These are phyloP conservation scores for Netta rufina DNA, from an alignment of 2,797 vertebrate species.

Conservation along the genomic window DNA sequence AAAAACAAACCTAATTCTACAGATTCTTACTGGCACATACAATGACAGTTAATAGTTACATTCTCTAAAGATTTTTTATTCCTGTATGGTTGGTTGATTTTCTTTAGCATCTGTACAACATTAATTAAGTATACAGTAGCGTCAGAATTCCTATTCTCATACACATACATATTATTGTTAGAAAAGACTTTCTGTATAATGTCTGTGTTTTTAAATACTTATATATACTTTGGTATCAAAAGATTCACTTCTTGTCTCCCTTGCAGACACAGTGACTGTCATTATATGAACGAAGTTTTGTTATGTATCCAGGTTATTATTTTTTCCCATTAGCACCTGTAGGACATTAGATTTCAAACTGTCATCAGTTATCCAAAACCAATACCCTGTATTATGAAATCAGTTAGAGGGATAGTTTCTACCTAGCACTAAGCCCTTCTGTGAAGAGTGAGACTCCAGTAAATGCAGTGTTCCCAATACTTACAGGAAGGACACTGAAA, in stretches of 20 bases:
- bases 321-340: constrained; percentile 40
- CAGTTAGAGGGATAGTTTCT: background rate
- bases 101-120: constrained; percentile 58
- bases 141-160: background rate
- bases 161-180: background rate
- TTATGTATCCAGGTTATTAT: background rate
- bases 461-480: background rate
- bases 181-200: background rate
- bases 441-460: background rate
- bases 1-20: constrained; percentile 51
- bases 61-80: constrained; percentile 48
- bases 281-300: background rate
- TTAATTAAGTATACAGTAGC: constrained; percentile 54
- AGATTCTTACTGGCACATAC: constrained; percentile 16
- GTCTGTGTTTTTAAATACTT: background rate
- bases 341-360: constrained; percentile 37
- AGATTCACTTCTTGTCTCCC: background rate
- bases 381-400: constrained; percentile 20
- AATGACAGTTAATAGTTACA: background rate
- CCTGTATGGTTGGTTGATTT: constrained; percentile 41
- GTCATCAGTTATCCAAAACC: constrained; percentile 39
- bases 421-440: background rate
- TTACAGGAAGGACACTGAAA: background rate
- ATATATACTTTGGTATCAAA: background rate
- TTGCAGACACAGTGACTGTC: background rate